These are phyloP conservation scores for Myiagra hebetior DNA, from an alignment of 2,113 vertebrate genomes.

Conservation along the genomic window DNA sequence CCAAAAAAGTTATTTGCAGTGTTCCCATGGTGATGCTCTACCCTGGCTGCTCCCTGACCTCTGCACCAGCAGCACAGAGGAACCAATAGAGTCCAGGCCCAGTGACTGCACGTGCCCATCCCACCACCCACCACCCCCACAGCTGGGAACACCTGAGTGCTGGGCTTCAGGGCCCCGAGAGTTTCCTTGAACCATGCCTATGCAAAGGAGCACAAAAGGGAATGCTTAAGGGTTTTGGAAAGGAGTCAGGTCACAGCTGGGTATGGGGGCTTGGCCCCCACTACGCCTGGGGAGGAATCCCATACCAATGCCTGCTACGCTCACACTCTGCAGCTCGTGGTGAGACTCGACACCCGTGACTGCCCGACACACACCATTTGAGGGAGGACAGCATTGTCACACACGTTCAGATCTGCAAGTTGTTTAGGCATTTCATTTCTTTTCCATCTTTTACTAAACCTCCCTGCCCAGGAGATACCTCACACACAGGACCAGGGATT, in stretches of 20 bases:
- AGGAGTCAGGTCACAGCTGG: rapidly evolving
- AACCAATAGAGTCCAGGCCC: background rate
- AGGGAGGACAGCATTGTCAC: background rate
- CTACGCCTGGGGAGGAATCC: background rate
- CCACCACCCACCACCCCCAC: too few species aligned
- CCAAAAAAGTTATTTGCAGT: background rate
- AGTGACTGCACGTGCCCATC: rapidly evolving
- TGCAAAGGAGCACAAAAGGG: background rate
- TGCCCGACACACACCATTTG: rapidly evolving
- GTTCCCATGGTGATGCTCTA: background rate
- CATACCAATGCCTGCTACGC: rapidly evolving
- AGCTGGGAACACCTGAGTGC: rapidly evolving
- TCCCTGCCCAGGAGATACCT: background rate
- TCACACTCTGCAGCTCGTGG: rapidly evolving
- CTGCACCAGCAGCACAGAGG: background rate
- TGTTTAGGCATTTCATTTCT: background rate
- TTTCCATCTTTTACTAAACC: background rate
- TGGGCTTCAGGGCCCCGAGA: background rate
- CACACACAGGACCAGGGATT: background rate
- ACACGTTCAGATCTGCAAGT: rapidly evolving
- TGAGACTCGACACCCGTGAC: rapidly evolving
- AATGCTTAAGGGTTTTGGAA: rapidly evolving
- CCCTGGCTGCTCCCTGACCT: background rate
- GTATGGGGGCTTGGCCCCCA: background rate
- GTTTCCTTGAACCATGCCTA: background rate